Evolutionary conservation across 2,888 invertebrate species (phyloP), one percentile per base, ranked within the genome.

Genomic region (Agrilus biguttatus): DNA sequence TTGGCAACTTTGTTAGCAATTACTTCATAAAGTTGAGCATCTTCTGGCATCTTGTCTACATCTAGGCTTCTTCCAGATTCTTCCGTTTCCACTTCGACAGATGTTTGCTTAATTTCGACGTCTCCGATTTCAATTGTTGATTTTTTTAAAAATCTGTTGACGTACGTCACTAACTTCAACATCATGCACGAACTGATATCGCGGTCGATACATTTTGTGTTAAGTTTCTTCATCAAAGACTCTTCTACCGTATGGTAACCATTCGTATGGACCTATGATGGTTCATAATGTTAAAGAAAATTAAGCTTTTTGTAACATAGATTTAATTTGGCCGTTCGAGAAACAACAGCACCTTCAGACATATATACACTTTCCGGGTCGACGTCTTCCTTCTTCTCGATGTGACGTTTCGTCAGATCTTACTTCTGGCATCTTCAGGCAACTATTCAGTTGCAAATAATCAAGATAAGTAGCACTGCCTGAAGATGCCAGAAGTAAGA

Each of bases 151-250:
- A 85, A 73, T 49, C 79, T 39, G 33, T 88, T 87, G 67, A 87
- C 83, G 61, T 86, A 87, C 14, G 83, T 80, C 34, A 87, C 80
- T 53, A 87, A 64, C 63, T 87, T 88, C 14, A 85, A 70, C 72
- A 87, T 86, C 59, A 85, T 80, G 61, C 88, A 88, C 8, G 87
- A 81, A 33, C 83, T 82, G 37, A 83, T 76, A 55, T 88, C 87
- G 42, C 80, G 74, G 51, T 82, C 77, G 5, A 78, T 74, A 59
- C 88, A 88, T 70, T 85, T 86, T 51, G 73, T 69, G 58, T 83
- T 86, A 34, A 88, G 67, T 52, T 85, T 86, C 37, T 78, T 74
- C 52, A 85, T 69, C 10, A 88, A 70, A 17, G 77, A 73, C 51
- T 84, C 84, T 65, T 88, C 88, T 51, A 71, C 56, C 23, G 56